Percentiles rank a stretch among this genome's conserved stretches.
Evolutionary conservation across 2,888 invertebrate genomes (phyloP).

Genomic region (Synergus gifuensis): DNA sequence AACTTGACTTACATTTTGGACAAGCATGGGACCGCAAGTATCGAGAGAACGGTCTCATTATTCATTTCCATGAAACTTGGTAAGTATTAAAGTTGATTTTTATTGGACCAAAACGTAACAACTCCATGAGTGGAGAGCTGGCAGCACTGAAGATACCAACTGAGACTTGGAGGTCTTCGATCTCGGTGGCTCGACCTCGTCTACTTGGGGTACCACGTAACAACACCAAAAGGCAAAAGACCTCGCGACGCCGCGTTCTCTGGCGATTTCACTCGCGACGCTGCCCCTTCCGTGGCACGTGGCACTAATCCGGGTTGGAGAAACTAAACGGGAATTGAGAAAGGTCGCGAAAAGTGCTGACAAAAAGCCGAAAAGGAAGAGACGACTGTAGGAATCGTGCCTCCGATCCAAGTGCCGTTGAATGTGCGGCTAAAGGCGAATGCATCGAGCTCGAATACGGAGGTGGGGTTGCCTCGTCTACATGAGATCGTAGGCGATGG

Average conservation of each 20-base stretch:
- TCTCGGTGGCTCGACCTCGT: conserved; percentile 26
- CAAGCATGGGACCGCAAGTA: conserved; percentile 15
- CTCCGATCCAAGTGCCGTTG: conserved; percentile 34
- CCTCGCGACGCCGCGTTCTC: conserved; percentile 18
- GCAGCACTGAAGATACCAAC: background rate
- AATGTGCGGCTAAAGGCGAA: conserved; percentile 30
- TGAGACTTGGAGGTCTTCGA: conserved; percentile 17
- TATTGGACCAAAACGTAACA: conserved; percentile 1
- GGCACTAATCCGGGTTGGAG: conserved; percentile 2
- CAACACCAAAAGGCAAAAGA: conserved; percentile 31
- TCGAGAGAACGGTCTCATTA: conserved; percentile 14
- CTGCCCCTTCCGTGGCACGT: conserved; percentile 17
- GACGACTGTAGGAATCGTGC: conserved; percentile 22
- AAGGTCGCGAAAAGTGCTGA: background rate
- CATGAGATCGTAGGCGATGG: conserved; percentile 40
- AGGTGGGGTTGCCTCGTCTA: conserved; percentile 59
- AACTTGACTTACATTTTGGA: conserved; percentile 35
- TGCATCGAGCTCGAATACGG: conserved; percentile 47
- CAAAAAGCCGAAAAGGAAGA: background rate
- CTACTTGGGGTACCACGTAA: conserved; percentile 26
- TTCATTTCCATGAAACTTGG: conserved; percentile 9
- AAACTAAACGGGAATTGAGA: background rate
- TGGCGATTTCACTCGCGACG: conserved; percentile 20
- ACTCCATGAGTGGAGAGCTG: conserved; percentile 14
- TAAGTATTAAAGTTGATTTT: background rate